Percentiles rank a stretch among this genome's conserved stretches.
phyloP scores from a whole-genome alignment of 2,888 invertebrate species.

The Zootermopsis nevadensis region DNA sequence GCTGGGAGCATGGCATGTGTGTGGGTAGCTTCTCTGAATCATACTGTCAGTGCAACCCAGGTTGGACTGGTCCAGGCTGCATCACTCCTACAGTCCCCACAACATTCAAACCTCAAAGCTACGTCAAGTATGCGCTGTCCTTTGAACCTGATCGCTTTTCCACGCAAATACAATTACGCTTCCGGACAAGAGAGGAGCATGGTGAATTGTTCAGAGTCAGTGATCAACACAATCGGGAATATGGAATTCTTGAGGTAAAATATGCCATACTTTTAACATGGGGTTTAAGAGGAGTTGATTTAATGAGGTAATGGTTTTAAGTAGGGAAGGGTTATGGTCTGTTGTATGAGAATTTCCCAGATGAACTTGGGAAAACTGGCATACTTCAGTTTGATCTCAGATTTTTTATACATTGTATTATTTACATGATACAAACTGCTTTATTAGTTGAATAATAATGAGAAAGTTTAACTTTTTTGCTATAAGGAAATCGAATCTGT shows the following conservation, averaged over 20 bases:
- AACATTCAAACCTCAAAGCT: constrained; percentile 93
- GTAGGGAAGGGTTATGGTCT: no score
- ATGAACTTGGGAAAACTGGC: no score
- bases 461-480: no score
- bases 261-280: no score
- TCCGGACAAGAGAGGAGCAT: constrained; percentile 92
- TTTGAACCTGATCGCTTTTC: constrained; percentile 94
- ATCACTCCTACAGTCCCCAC: constrained; percentile 88
- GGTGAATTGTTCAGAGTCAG: constrained; percentile 95
- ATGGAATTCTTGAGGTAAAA: constrained; percentile 83
- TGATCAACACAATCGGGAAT: constrained; percentile 93
- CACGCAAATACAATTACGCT: constrained; percentile 92
- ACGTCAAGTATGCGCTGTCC: constrained; percentile 95
- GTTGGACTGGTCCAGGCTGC: constrained; percentile 93
- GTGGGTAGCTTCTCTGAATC: constrained; percentile 90
- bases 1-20: constrained; percentile 95
- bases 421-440: no score
- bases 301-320: no score
- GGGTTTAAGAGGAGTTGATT: no score
- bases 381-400: no score
- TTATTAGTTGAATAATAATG: no score
- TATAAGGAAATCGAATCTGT: no score
- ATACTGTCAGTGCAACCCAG: constrained; percentile 93
- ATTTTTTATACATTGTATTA: no score
- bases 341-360: no score